Conservation (phyloP, 2,113 vertebrate species). For the Centrocercus urophasianus region DNA sequence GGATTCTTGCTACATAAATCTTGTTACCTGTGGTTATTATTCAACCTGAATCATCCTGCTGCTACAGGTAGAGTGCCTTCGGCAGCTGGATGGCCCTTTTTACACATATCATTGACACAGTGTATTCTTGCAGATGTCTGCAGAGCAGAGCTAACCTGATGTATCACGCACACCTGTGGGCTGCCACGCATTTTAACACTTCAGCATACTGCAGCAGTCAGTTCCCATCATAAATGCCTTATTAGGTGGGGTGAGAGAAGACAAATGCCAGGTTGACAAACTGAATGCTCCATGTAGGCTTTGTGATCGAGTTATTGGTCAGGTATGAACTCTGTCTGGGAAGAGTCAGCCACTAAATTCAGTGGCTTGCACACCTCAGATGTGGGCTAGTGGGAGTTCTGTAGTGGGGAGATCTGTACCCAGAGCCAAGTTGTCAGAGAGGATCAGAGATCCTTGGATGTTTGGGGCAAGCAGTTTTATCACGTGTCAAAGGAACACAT, state of each 20-base stretch:
- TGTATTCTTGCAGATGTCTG: background rate
- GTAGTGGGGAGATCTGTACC: background rate
- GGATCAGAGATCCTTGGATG: background rate
- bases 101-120: background rate
- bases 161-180: background rate
- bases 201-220: background rate
- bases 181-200: background rate
- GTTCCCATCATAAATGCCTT: background rate
- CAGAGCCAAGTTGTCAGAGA: background rate
- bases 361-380: background rate
- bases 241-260: background rate
- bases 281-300: accelerated
- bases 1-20: background rate
- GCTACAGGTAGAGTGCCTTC: background rate
- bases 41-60: background rate
- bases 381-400: accelerated
- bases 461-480: background rate
- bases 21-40: accelerated
- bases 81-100: background rate
- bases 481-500: background rate
- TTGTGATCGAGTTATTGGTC: background rate
- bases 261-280: background rate
- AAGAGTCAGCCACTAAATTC: background rate
- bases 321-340: accelerated
- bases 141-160: background rate